Evolutionary conservation across 2,888 invertebrate genomes (phyloP), one percentile per base, ranked within the genome.

Genomic region (Ametastegia equiseti): DNA sequence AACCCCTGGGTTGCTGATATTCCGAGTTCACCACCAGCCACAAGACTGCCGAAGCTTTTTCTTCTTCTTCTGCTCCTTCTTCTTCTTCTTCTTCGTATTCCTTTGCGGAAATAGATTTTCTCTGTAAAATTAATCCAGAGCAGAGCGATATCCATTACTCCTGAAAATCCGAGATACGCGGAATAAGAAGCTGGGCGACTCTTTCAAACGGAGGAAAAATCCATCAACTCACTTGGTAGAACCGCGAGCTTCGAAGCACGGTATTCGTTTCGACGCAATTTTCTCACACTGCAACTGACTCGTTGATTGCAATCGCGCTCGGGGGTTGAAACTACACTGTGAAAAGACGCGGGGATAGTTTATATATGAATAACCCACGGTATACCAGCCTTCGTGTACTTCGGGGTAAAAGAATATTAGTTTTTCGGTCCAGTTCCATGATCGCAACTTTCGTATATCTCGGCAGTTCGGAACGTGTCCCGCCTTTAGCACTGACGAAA

Each of bases 51-150:
- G 27, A 42, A 13, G 15, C n/a, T n/a, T n/a, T n/a, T n/a, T n/a
- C n/a, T n/a, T n/a, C n/a, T n/a, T 27, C 6, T 30, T 36, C 67
- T 19, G 11, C 30, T 27, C 33, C 63, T 63, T 63, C 15, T 27
- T 33, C 63, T 30, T 47, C 7, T 33, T 30, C 75, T 71, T 71
- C 27, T 45, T 47, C 71, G 15, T 27, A 15, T 19, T n/a, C 36
- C 39, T 78, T 78, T 23, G 60, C 57, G 60, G 78, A 60, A 78
- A 78, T 78, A 78, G 78, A 78, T 60, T 78, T 57, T 42, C 78
- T 78, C 78, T 63, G 78, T 60, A 42, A 63, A 78, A 78, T 60
- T 63, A 78, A 60, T 78, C 78, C 60, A 45, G 78, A 42, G 11
- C 57, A 39, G 78, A 78, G 19, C 30, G 50, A 75, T 50, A 50